Conservation (phyloP, 1,140 invertebrate species). For the Drosophila lacteicornis region DNA sequence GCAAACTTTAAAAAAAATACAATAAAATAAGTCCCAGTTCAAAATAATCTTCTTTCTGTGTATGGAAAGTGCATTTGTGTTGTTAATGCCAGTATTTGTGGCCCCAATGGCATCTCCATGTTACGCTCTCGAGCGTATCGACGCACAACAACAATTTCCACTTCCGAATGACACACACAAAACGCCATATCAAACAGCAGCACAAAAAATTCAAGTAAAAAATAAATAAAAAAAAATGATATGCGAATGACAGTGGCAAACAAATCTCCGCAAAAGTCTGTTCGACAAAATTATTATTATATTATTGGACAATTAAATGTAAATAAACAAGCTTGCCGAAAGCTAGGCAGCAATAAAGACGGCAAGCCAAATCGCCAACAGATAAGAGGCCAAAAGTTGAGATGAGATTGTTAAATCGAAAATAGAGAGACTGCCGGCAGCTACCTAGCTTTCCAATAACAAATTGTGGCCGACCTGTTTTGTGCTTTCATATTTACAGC, state of each 20-base stretch:
- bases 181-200: constrained; percentile 31
- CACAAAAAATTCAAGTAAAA: constrained; percentile 16
- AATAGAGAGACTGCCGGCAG: constrained; percentile 10
- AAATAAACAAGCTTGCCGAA: constrained; percentile 57
- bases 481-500: neutral
- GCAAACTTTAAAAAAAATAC: too few relatives aligned
- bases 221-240: constrained; percentile 14
- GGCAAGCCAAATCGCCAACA: constrained; percentile 22
- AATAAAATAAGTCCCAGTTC: neutral
- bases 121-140: constrained; percentile 69
- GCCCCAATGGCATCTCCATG: constrained; percentile 32
- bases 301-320: constrained; percentile 64
- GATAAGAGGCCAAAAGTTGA: constrained; percentile 44
- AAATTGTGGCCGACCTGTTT: constrained; percentile 7
- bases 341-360: constrained; percentile 42
- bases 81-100: constrained; percentile 3
- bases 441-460: constrained; percentile 10
- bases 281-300: constrained; percentile 72
- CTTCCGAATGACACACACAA: constrained; percentile 65
- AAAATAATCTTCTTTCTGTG: constrained; percentile 7
- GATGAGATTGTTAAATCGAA: constrained; percentile 19
- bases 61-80: constrained; percentile 3
- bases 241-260: constrained; percentile 46
- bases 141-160: constrained; percentile 70
- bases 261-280: constrained; percentile 49